Percentiles rank a stretch among this genome's conserved stretches.
phyloP scores from a whole-genome alignment of 2,888 invertebrate genomes.

The Lasius fuliginosus region DNA sequence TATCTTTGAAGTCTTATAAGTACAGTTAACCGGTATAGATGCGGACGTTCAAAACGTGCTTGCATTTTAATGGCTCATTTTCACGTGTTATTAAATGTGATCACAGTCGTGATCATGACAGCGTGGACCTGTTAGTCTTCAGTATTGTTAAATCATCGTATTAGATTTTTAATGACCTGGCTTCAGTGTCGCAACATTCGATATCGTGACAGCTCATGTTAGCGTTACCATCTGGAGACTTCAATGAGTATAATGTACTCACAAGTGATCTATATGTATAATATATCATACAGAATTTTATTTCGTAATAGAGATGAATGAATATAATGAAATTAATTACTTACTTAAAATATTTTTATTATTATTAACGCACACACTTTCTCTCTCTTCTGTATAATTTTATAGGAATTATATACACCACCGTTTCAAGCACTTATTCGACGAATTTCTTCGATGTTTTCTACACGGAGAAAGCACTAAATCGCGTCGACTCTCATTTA shows the following conservation, averaged over 20 bases:
- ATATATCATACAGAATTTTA: not conserved
- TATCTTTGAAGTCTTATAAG: conserved; percentile 58
- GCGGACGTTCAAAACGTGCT: not conserved
- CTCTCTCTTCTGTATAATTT: no score
- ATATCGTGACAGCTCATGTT: not conserved
- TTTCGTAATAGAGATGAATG: not conserved
- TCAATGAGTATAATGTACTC: not conserved
- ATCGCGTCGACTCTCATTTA: not conserved
- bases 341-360: not conserved
- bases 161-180: not conserved
- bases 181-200: conserved; percentile 19
- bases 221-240: not conserved
- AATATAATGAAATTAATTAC: not conserved
- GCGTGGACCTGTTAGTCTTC: conserved; percentile 6
- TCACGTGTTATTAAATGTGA: conserved; percentile 22
- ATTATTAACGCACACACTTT: not conserved
- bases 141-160: not conserved
- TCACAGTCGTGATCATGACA: not conserved
- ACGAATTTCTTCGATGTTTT: not conserved
- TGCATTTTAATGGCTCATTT: conserved; percentile 32
- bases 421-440: not conserved
- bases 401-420: no score
- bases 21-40: not conserved
- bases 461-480: not conserved
- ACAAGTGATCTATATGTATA: not conserved